Evolutionary conservation across 2,797 vertebrate species (phyloP).

Genomic region (Parauchenoglanis punctatus): DNA sequence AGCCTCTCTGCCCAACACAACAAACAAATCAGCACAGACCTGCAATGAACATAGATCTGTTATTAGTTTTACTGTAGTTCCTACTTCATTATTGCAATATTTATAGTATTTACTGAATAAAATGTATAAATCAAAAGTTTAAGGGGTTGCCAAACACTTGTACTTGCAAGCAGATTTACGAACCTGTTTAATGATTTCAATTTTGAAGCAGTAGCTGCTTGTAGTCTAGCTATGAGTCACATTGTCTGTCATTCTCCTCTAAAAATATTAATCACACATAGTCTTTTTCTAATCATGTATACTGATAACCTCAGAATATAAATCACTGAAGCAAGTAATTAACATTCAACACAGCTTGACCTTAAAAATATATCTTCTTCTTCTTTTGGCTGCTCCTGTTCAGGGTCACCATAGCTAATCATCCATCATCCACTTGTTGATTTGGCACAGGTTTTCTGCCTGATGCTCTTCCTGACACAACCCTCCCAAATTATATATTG

Average conservation of each 20-base stretch:
- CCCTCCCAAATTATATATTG: too few relatives aligned
- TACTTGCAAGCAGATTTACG: background rate
- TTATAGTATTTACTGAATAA: background rate
- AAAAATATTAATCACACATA: background rate
- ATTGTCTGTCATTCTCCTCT: background rate
- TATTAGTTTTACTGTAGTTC: background rate
- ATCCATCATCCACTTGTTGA: too few relatives aligned
- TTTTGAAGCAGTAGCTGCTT: background rate
- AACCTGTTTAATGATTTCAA: background rate
- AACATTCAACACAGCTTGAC: background rate
- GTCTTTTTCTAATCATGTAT: background rate
- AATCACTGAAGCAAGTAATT: background rate
- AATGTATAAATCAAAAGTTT: background rate
- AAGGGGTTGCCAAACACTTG: background rate
- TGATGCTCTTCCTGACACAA: too few relatives aligned
- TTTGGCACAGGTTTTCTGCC: too few relatives aligned
- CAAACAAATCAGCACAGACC: constrained; percentile 6
- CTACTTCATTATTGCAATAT: background rate
- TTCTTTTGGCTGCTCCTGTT: too few relatives aligned
- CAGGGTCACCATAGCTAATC: too few relatives aligned
- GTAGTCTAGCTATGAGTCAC: background rate
- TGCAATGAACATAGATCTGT: background rate
- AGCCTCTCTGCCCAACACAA: background rate
- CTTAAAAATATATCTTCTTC: background rate
- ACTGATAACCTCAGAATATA: background rate